A percentile compares a stretch with the other conserved stretches of the same genome.
Evolutionary conservation across 2,888 invertebrate genomes (phyloP).

Genomic region (Drosophila lutescens): DNA sequence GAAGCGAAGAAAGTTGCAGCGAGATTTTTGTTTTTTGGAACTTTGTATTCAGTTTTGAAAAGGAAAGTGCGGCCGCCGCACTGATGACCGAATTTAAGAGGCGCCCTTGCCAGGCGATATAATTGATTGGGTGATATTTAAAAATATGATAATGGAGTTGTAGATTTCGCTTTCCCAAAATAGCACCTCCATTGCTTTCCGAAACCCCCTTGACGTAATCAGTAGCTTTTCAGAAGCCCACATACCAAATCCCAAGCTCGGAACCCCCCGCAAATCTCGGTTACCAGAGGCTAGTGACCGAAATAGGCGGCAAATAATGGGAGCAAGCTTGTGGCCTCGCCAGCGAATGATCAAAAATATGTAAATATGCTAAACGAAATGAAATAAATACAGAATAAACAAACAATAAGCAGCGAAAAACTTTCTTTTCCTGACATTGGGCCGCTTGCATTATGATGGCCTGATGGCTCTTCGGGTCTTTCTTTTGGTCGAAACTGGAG

Average conservation of each 20-base stretch:
- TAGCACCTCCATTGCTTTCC: no score
- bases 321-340: conserved; percentile 2
- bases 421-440: conserved; percentile 65
- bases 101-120: conserved; percentile 4
- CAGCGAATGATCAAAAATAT: conserved; percentile 29
- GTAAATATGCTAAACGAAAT: conserved; percentile 35
- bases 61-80: conserved; percentile 24
- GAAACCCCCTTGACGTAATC: no score
- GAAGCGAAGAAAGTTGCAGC: conserved; percentile 33
- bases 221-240: no score
- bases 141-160: not conserved
- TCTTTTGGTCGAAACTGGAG: conserved; percentile 33
- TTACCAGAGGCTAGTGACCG: not conserved
- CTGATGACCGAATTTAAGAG: conserved; percentile 9
- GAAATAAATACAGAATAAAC: conserved; percentile 12
- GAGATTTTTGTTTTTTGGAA: conserved; percentile 32
- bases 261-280: no score
- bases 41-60: conserved; percentile 12
- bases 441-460: conserved; percentile 8
- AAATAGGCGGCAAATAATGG: conserved; percentile 3
- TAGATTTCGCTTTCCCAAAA: not conserved
- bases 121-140: conserved; percentile 3
- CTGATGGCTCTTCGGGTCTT: not conserved
- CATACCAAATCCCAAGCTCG: no score
- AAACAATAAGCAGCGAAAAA: conserved; percentile 48